Conservation (phyloP, 2,797 vertebrate species). For the Uromys caudimaculatus region DNA sequence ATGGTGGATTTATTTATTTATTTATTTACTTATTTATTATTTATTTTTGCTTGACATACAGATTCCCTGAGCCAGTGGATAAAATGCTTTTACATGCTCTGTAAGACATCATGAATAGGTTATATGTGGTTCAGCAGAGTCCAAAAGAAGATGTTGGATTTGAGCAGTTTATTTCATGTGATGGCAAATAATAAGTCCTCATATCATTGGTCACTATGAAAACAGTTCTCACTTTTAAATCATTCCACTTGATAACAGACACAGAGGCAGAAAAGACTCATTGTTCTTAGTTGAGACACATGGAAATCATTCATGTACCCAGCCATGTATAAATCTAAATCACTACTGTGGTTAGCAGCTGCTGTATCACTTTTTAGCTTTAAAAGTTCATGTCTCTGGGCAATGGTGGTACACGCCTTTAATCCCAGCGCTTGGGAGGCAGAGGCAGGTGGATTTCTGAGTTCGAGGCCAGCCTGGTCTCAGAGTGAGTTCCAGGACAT, state of each 20-base stretch:
- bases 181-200: slow-evolving; percentile 61
- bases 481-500: too few species aligned
- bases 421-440: too few species aligned
- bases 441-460: too few species aligned
- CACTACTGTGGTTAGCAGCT: neutral
- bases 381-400: neutral
- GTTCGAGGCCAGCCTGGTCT: too few species aligned
- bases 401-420: too few species aligned
- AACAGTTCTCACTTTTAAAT: slow-evolving; percentile 42
- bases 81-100: slow-evolving; percentile 58
- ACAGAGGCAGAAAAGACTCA: neutral
- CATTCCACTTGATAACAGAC: slow-evolving; percentile 1
- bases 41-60: slow-evolving; percentile 72
- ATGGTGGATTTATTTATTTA: slow-evolving; percentile 62
- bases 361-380: neutral
- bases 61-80: slow-evolving; percentile 67
- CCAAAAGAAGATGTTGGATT: slow-evolving; percentile 56
- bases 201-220: slow-evolving; percentile 54
- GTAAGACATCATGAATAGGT: slow-evolving; percentile 59
- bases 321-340: neutral
- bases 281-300: neutral
- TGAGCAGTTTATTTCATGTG: slow-evolving; percentile 15
- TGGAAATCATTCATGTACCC: slow-evolving; percentile 49
- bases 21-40: slow-evolving; percentile 55
- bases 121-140: slow-evolving; percentile 62